phyloP scores from a whole-genome alignment of 2,888 invertebrate species.

The Liodrosophila aerea region DNA sequence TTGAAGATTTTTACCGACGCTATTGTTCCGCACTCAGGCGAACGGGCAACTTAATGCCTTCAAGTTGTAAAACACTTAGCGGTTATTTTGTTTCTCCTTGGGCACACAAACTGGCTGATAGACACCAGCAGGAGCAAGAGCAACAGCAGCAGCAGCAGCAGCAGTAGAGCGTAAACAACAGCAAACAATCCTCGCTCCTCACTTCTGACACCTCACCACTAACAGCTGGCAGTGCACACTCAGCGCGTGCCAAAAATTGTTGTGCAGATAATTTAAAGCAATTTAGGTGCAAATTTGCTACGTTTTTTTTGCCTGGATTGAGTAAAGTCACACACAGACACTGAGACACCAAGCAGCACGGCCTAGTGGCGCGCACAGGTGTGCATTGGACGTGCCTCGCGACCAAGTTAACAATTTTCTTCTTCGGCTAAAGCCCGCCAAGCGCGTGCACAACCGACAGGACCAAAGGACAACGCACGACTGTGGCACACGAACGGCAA shows the following conservation, averaged over 20 bases:
- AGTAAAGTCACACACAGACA: slow-evolving; percentile 6
- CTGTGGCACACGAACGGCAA: slow-evolving; percentile 48
- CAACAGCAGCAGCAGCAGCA: slow-evolving; percentile 8
- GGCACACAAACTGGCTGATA: slow-evolving; percentile 14
- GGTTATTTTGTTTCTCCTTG: slow-evolving; percentile 55
- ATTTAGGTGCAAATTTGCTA: slow-evolving; percentile 75
- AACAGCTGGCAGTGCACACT: slow-evolving; percentile 40
- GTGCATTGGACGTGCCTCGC: slow-evolving; percentile 60
- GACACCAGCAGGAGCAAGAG: slow-evolving; percentile 7
- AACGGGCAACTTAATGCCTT: slow-evolving; percentile 65
- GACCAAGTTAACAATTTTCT: slow-evolving; percentile 47
- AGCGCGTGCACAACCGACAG: slow-evolving; percentile 72
- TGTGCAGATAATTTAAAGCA: slow-evolving; percentile 71
- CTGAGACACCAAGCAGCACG: slow-evolving; percentile 13
- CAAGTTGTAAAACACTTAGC: slow-evolving; percentile 78
- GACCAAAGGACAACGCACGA: slow-evolving; percentile 78
- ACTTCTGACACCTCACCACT: slow-evolving; percentile 11
- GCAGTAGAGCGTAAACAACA: slow-evolving; percentile 25
- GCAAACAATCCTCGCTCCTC: slow-evolving; percentile 13
- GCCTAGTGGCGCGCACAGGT: slow-evolving; percentile 63
- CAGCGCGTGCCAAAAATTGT: slow-evolving; percentile 59
- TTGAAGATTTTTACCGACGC: slow-evolving; percentile 34
- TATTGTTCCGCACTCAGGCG: slow-evolving; percentile 15
- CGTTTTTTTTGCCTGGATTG: slow-evolving; percentile 35
- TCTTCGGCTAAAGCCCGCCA: slow-evolving; percentile 18